Base-by-base conservation (phyloP, 2,888 invertebrate species). In the Cyclophora albipunctata region DNA sequence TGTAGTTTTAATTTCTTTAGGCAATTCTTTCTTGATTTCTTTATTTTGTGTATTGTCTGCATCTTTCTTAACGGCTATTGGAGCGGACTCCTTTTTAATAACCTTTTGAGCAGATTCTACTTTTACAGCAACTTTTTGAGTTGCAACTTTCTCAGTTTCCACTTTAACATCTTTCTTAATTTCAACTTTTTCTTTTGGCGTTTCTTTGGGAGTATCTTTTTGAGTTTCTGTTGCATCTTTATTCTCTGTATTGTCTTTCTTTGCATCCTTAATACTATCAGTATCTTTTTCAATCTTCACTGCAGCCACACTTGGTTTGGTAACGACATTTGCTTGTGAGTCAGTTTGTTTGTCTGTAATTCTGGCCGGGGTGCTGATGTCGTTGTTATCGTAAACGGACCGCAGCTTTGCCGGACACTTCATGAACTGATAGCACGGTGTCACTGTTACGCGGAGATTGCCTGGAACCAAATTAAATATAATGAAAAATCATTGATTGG, bases 401-500 rank as follows among this genome's bases (percentile, higher is more conserved):
- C 64, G 70, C 1, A 84, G 61, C 45, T 73, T 73, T 0, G 63
- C 49, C 0, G 85, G 85, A 33, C 79, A 77, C 40, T 69, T 64
- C 2, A 64, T 63, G 52, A 79, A 84, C 53, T 68, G 75, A 60
- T 84, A 84, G 51, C 66, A 69, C 1, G 84, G 78, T 2, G 60
- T 69, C 0, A 80, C 67, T 1, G 54, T 68, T 2, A 81, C 69
- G 47, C 62, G 70, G n/a, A 75, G 67, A 2, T 64, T 61, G 57
- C 84, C 86, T 85, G 73, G 20, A 71, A 73, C 43, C 34, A 53
- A 48, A 48, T 53, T 3, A 44, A 48, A 3, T 42, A 20, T 20
- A 20, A 20, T 20, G 20, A 20, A 20, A 20, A 20, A 20, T 20
- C 20, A 20, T 20, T 20, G 20, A 20, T 20, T 20, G 20, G 20